Conservation (phyloP, 2,113 vertebrate species). For the Egretta garzetta region DNA sequence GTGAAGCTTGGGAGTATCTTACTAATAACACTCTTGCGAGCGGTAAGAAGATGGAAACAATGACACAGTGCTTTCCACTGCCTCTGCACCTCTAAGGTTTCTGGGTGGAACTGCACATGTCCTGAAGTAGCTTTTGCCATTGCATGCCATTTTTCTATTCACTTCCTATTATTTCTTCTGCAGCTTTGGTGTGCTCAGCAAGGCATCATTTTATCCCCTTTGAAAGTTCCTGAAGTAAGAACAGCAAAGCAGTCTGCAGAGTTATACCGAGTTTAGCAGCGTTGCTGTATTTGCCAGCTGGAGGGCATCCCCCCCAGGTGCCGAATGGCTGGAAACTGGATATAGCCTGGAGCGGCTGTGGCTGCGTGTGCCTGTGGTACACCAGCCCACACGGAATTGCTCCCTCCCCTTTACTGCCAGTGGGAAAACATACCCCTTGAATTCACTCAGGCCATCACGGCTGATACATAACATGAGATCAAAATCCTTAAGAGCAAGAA, state of each 20-base stretch:
- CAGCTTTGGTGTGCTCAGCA: background rate
- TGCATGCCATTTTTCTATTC: background rate
- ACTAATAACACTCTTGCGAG: background rate
- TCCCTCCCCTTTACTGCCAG: background rate
- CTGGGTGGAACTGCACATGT: background rate
- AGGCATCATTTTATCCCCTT: background rate
- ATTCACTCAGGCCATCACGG: background rate
- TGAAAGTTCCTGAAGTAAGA: background rate
- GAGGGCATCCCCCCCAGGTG: background rate
- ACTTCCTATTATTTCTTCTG: background rate
- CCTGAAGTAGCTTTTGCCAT: background rate
- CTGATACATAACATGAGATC: background rate
- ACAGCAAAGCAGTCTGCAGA: background rate
- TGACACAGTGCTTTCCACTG: background rate
- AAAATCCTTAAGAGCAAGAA: background rate
- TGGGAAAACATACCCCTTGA: background rate
- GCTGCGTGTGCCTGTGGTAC: background rate
- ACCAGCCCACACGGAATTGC: accelerated
- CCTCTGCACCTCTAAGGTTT: background rate
- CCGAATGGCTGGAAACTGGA: background rate
- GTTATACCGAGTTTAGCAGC: background rate
- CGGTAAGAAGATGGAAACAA: background rate
- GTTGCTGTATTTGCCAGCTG: background rate
- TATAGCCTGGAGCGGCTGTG: background rate
- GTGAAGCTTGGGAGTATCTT: background rate